Base-by-base conservation (phyloP, 2,113 vertebrate genomes). In the Halcyon malimbica region DNA sequence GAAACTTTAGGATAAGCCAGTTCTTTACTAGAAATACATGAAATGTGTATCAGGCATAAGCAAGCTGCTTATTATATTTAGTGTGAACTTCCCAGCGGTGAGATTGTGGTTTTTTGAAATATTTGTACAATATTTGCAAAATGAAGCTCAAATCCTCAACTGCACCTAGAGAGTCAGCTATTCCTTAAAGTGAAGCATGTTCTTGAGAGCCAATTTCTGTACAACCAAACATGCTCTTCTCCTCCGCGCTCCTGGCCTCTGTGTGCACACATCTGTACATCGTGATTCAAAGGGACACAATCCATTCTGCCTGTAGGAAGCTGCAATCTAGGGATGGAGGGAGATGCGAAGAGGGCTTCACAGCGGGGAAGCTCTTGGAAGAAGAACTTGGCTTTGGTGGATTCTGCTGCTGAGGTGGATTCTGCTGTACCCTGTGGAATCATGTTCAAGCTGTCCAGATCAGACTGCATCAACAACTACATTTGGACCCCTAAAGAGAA, bases 261-360 rank as follows among this genome's bases (percentile, higher is more conserved):
- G n/a, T 25, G 1, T 20, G 23, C 17, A 26, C 24, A 16, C 1
- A 0, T 37, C 35, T 41, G 35, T 44, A 20, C 1, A 1, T 21
- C 41, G 6, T 26, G 67, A 12, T 57, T 83, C 54, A 35, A 44
- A 50, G 41, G n/a, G 50, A 37, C 26, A 48, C 37, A 48, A 68
- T 37, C 1, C 1, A 6, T 31, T 50, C 53, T 63, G 25, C 50
- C 50, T 62, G 19, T 10, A 29, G 79, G 25, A 71, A 63, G 3
- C 64, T 74, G 23, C 51, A 67, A 2, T 19, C 37, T 14, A 6
- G 80, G 44, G 44, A 2, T 65, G 31, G 37, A 77, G 17, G 20
- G 17, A 83, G 23, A 51, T 90, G 42, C 64, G 91, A 62, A 25
- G 46, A 50, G 17, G 53, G 13, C 17, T 81, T 68, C 39, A 39